Evolutionary conservation across 2,888 invertebrate species (phyloP).

Genomic region (Nymphalis c-album): DNA sequence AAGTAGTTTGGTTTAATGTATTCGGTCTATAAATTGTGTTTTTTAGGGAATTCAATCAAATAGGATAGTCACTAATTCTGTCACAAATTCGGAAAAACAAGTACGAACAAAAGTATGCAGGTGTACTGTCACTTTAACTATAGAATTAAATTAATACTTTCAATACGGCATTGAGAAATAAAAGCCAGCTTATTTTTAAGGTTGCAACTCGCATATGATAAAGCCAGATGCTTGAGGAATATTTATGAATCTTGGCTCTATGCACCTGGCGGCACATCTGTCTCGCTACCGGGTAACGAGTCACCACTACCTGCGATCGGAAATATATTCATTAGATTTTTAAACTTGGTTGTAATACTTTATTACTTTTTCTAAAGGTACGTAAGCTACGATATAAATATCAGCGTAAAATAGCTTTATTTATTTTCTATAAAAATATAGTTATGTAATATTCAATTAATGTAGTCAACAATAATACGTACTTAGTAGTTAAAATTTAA

Average conservation of each 20-base stretch:
- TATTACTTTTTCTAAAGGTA: background rate
- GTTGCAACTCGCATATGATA: slow-evolving; percentile 21
- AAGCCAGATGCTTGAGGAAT: slow-evolving; percentile 33
- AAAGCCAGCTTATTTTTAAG: slow-evolving; percentile 25
- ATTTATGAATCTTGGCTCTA: slow-evolving; percentile 34
- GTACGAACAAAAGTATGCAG: slow-evolving; percentile 18
- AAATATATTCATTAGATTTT: slow-evolving; percentile 26
- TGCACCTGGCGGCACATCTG: slow-evolving; percentile 35
- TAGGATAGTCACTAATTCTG: no score
- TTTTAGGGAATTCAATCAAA: no score
- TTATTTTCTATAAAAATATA: no score
- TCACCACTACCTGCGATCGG: slow-evolving; percentile 25
- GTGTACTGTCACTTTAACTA: slow-evolving; percentile 12
- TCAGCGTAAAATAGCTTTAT: background rate
- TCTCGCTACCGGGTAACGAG: slow-evolving; percentile 25
- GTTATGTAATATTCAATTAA: no score
- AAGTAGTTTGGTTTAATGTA: no score
- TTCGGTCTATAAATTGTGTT: no score
- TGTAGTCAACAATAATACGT: no score
- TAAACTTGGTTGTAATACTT: background rate
- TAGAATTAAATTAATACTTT: slow-evolving; percentile 19
- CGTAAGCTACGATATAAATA: no score
- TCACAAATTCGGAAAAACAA: slow-evolving; percentile 4
- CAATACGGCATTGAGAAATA: slow-evolving; percentile 22
- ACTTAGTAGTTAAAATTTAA: no score